Conservation (phyloP, 1,140 invertebrate species). For the Platorchestia sp. region DNA sequence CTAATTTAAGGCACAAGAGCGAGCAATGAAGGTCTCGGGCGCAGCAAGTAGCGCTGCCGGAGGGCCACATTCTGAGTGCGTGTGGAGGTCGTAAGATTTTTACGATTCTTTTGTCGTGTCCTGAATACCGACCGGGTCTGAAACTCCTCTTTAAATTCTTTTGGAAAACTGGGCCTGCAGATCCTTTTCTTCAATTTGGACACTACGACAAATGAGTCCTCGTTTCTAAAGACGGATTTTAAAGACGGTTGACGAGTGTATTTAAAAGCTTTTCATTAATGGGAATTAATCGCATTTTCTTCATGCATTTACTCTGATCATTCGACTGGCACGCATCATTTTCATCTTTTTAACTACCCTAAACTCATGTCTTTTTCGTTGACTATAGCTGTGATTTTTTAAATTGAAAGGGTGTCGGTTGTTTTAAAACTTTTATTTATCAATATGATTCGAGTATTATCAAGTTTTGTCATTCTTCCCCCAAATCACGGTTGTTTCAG, state of each 20-base stretch:
- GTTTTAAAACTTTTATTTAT: not conserved
- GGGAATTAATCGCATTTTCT: too few species aligned
- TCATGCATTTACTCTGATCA: not conserved
- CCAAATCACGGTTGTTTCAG: not conserved
- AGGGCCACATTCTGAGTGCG: not conserved
- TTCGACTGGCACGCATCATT: not conserved
- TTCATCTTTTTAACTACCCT: not conserved
- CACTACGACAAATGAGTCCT: too few species aligned
- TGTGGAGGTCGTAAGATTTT: not conserved
- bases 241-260: too few species aligned
- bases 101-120: not conserved
- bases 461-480: not conserved
- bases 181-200: too few species aligned
- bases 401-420: not conserved
- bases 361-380: not conserved
- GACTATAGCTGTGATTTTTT: not conserved
- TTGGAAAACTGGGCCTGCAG: not conserved
- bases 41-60: not conserved
- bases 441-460: too few species aligned
- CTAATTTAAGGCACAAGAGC: not conserved
- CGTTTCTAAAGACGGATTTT: too few species aligned
- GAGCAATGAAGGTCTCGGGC: not conserved
- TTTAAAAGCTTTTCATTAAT: too few species aligned
- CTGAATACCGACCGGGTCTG: not conserved
- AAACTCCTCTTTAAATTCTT: not conserved